A percentile compares a stretch with the other conserved stretches of the same genome.
Evolutionary conservation across 2,113 vertebrate genomes (phyloP).

Genomic region (Laticauda laticaudata): DNA sequence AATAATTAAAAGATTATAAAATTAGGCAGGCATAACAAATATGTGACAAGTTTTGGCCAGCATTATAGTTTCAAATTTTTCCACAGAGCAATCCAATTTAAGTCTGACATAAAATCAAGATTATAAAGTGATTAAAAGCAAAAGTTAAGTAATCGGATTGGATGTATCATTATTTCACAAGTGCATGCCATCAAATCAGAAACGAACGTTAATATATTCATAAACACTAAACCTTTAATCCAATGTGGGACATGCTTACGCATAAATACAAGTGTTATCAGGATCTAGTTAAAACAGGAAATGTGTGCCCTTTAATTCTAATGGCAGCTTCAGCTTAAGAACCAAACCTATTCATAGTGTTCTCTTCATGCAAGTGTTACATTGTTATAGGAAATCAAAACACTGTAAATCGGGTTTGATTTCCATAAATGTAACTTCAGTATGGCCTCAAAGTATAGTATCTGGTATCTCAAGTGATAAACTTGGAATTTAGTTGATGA

Average conservation of each 20-base stretch:
- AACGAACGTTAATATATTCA: constrained; percentile 49
- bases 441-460: not conserved
- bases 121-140: constrained; percentile 31
- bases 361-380: not conserved
- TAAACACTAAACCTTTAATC: constrained; percentile 56
- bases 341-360: not conserved
- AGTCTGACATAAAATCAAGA: constrained; percentile 36
- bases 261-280: constrained; percentile 58
- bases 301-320: constrained; percentile 34
- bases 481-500: not conserved
- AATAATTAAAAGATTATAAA: constrained; percentile 1
- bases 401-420: not conserved
- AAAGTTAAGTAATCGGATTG: constrained; percentile 14
- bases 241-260: constrained; percentile 47
- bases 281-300: constrained; percentile 58
- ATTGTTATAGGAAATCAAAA: not conserved
- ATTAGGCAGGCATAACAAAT: not conserved
- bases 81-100: not conserved
- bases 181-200: constrained; percentile 31
- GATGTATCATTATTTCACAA: constrained; percentile 40
- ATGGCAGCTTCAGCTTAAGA: constrained; percentile 18
- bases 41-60: not conserved
- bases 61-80: not conserved
- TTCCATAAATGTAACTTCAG: not conserved
- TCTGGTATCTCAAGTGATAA: not conserved